Evolutionary conservation across 2,888 invertebrate species (phyloP).

Genomic region (Pasiphila rectangulata): DNA sequence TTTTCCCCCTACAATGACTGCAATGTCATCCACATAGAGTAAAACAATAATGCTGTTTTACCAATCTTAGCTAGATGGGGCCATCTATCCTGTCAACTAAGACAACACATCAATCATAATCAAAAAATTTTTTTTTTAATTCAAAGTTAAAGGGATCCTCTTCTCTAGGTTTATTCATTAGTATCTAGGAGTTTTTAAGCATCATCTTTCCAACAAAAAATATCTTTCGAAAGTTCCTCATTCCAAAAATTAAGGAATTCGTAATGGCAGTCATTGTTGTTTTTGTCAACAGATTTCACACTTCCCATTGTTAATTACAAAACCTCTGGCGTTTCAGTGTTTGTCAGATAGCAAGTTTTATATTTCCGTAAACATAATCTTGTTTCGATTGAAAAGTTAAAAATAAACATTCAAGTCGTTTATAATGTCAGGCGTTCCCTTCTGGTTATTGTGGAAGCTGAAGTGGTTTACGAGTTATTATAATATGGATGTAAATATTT

Average conservation of each 20-base stretch:
- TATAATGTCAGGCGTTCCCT: constrained; percentile 5
- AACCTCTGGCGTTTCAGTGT: not conserved
- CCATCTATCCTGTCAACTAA: too few relatives aligned
- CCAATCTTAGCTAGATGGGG: too few relatives aligned
- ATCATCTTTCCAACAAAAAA: not conserved
- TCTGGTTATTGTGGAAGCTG: constrained; percentile 9
- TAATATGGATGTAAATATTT: too few relatives aligned
- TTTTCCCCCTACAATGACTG: too few relatives aligned
- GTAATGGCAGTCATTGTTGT: constrained; percentile 12
- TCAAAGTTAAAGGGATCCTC: too few relatives aligned
- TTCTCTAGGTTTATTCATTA: too few relatives aligned
- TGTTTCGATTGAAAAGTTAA: constrained; percentile 19
- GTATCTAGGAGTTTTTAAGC: too few relatives aligned
- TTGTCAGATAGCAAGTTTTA: not conserved
- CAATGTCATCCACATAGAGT: too few relatives aligned
- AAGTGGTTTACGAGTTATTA: too few relatives aligned
- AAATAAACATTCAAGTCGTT: constrained; percentile 13
- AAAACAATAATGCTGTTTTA: not conserved
- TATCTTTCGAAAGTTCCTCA: constrained; percentile 1
- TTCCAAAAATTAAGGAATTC: not conserved
- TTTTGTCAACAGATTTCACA: constrained; percentile 10
- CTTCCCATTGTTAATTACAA: constrained; percentile 11
- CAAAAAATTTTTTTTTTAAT: too few relatives aligned
- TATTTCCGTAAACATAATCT: constrained; percentile 24
- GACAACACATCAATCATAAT: too few relatives aligned